Percentiles rank a stretch among this genome's conserved stretches.
Evolutionary conservation across 2,113 vertebrate species (phyloP).

Genomic region (Sander vitreus): DNA sequence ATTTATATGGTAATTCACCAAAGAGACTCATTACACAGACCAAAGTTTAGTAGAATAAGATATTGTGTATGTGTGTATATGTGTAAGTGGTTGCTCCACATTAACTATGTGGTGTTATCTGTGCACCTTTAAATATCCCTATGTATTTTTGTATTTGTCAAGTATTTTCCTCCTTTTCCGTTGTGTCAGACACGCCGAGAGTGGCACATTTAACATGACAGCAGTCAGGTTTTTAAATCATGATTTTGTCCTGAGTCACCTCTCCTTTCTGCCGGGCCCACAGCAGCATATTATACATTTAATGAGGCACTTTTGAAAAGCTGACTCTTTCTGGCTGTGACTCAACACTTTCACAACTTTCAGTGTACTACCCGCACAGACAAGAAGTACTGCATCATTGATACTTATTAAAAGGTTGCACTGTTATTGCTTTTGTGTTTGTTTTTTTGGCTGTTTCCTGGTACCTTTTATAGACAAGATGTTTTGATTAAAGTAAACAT

Average conservation of each 20-base stretch:
- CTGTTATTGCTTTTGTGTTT: not conserved
- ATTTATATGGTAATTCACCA: constrained; percentile 70
- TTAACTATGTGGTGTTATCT: not conserved
- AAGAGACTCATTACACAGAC: constrained; percentile 38
- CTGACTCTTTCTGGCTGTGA: no score
- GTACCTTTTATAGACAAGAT: not conserved
- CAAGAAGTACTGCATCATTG: not conserved
- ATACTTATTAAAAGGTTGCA: not conserved
- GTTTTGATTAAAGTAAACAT: not conserved
- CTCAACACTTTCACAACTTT: no score
- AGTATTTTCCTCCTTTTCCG: no score
- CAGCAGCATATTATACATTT: no score
- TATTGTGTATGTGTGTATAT: not conserved
- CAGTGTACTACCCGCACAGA: no score
- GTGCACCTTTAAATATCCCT: no score
- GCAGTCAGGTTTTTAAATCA: not conserved
- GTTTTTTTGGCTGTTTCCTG: not conserved
- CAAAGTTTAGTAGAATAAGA: constrained; percentile 32
- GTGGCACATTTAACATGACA: no score
- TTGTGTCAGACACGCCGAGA: no score
- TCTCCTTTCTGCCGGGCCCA: not conserved
- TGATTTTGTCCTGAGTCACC: not conserved
- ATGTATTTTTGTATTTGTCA: no score
- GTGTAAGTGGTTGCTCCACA: not conserved
- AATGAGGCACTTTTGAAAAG: no score